Evolutionary conservation across 1,140 invertebrate species (phyloP).

Genomic region (Caenorhabditis remanei): DNA sequence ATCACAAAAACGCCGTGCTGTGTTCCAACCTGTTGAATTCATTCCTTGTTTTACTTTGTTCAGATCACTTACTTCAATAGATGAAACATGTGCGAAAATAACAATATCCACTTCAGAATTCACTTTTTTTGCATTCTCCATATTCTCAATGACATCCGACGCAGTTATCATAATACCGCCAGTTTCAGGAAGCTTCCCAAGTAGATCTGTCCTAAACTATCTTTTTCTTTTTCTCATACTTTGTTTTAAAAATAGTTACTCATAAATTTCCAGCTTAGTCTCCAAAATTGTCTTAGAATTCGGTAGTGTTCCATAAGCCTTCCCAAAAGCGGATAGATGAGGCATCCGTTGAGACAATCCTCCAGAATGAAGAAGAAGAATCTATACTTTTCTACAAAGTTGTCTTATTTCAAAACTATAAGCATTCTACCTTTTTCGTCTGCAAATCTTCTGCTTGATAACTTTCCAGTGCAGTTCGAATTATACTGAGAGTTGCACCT

Average conservation of each 20-base stretch:
- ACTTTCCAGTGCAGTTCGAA: background rate
- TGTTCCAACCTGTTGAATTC: conserved; percentile 5
- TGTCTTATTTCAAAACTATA: background rate
- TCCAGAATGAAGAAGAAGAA: conserved; percentile 54
- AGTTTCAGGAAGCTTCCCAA: background rate
- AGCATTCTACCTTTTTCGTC: background rate
- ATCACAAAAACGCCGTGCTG: conserved; percentile 37
- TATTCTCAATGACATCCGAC: conserved; percentile 43
- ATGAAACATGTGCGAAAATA: conserved; percentile 1
- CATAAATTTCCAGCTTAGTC: background rate
- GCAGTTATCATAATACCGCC: conserved; percentile 35
- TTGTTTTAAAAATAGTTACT: background rate
- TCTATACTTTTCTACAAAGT: background rate
- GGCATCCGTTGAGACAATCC: conserved; percentile 57
- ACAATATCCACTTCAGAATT: background rate
- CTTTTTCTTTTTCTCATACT: background rate
- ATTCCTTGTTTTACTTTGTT: background rate
- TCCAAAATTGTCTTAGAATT: background rate
- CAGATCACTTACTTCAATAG: background rate
- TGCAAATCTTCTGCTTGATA: background rate
- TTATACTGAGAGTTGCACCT: background rate
- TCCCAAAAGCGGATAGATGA: conserved; percentile 45
- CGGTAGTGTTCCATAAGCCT: conserved; percentile 8
- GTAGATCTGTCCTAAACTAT: background rate
- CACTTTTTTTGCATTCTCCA: background rate